Evolutionary conservation across 2,888 invertebrate species (phyloP).

Genomic region (Drosophila formosana): DNA sequence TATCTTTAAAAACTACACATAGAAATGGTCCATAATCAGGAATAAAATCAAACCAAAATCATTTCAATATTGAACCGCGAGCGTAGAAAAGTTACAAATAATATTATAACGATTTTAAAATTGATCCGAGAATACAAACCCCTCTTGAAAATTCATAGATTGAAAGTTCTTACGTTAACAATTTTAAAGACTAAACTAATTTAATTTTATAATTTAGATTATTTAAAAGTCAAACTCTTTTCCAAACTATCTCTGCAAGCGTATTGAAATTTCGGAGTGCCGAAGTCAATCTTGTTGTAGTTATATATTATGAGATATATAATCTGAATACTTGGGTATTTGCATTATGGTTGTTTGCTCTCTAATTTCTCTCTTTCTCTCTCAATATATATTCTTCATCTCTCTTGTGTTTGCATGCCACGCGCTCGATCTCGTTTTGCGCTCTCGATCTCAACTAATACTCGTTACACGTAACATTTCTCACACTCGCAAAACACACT

Average conservation of each 20-base stretch:
- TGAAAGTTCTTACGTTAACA: too few species aligned
- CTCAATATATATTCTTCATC: slow-evolving; percentile 55
- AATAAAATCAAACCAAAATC: too few species aligned
- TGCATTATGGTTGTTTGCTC: slow-evolving; percentile 18
- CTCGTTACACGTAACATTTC: slow-evolving; percentile 15
- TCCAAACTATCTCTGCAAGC: not conserved
- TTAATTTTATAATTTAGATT: too few species aligned
- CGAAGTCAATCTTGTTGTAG: not conserved
- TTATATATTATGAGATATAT: not conserved
- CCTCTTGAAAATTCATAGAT: too few species aligned
- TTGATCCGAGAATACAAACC: too few species aligned
- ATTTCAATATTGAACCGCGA: too few species aligned
- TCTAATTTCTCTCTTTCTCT: slow-evolving; percentile 30
- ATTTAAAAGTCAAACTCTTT: not conserved
- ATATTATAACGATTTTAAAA: too few species aligned
- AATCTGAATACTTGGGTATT: slow-evolving; percentile 28
- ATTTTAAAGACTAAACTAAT: too few species aligned
- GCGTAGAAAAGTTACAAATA: too few species aligned
- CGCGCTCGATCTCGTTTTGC: slow-evolving; percentile 43
- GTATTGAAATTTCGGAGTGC: not conserved
- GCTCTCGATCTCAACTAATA: slow-evolving; percentile 53
- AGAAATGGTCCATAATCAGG: too few species aligned
- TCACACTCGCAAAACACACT: slow-evolving; percentile 37
- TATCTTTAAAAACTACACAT: too few species aligned
- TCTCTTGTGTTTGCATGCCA: slow-evolving; percentile 76